Percentiles rank a stretch among this genome's conserved stretches.
Evolutionary conservation across 2,888 invertebrate genomes (phyloP).

Genomic region (Leucozona laternaria): DNA sequence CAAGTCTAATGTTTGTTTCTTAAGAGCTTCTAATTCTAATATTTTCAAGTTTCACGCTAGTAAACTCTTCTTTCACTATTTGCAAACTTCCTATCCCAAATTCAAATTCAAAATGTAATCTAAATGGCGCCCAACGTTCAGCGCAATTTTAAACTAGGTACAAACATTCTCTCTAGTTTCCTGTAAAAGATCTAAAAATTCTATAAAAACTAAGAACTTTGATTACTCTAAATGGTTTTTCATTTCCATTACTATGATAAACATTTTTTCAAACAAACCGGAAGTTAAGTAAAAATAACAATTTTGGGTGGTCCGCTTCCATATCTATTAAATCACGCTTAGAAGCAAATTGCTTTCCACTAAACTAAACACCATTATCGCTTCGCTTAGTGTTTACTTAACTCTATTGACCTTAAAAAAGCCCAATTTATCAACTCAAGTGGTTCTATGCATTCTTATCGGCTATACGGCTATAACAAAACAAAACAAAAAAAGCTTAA

Average conservation of each 20-base stretch:
- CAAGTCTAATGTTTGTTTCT: too few species aligned
- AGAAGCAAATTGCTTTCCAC: slow-evolving; percentile 15
- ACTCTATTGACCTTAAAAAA: slow-evolving; percentile 20
- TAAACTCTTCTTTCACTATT: neutral
- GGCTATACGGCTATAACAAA: slow-evolving; percentile 9
- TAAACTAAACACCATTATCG: slow-evolving; percentile 5
- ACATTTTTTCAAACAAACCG: neutral
- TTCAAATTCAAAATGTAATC: neutral
- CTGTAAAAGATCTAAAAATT: too few species aligned
- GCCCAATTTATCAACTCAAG: slow-evolving; percentile 29
- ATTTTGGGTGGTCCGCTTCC: slow-evolving; percentile 1
- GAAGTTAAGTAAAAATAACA: neutral
- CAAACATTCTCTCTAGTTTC: too few species aligned
- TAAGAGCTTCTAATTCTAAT: too few species aligned
- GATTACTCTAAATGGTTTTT: neutral
- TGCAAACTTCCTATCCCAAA: neutral
- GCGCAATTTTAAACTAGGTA: too few species aligned
- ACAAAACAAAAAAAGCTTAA: neutral
- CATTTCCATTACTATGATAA: neutral
- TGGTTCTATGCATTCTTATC: slow-evolving; percentile 40
- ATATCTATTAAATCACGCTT: neutral
- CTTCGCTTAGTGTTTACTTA: slow-evolving; percentile 8
- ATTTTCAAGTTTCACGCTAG: too few species aligned
- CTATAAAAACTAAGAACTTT: neutral
- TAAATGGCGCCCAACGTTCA: slow-evolving; percentile 16